Evolutionary conservation across 2,797 vertebrate genomes (phyloP).

Genomic region (Anguilla megastoma): DNA sequence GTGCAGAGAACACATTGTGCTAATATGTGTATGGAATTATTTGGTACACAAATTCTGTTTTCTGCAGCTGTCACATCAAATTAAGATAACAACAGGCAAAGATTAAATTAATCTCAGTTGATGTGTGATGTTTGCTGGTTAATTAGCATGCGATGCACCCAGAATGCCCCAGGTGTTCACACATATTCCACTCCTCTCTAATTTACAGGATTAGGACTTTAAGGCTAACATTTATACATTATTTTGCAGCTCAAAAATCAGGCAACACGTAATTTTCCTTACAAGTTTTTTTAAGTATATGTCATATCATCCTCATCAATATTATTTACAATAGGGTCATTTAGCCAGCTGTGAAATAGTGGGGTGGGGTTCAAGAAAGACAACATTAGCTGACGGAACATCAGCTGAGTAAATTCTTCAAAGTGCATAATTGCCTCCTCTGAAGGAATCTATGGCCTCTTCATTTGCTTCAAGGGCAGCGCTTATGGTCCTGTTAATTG

Average conservation of each 20-base stretch:
- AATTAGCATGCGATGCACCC: neutral
- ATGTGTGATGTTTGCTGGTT: neutral
- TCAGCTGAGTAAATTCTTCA: neutral
- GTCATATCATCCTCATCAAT: neutral
- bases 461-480: neutral
- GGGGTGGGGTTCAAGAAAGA: too few species aligned
- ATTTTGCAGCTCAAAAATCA: neutral
- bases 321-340: neutral
- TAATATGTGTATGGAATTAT: neutral
- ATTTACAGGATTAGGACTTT: neutral
- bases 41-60: neutral
- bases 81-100: neutral
- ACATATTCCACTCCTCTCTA: neutral
- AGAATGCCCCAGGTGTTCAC: neutral
- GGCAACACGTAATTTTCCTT: neutral
- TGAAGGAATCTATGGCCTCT: neutral
- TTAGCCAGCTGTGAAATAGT: neutral
- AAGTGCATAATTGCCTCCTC: neutral
- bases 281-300: neutral
- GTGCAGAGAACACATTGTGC: neutral
- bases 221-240: neutral
- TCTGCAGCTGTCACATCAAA: neutral
- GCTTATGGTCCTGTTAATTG: neutral
- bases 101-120: neutral
- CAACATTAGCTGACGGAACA: neutral